Evolutionary conservation across 2,113 vertebrate species (phyloP).

Genomic region (Columba livia): DNA sequence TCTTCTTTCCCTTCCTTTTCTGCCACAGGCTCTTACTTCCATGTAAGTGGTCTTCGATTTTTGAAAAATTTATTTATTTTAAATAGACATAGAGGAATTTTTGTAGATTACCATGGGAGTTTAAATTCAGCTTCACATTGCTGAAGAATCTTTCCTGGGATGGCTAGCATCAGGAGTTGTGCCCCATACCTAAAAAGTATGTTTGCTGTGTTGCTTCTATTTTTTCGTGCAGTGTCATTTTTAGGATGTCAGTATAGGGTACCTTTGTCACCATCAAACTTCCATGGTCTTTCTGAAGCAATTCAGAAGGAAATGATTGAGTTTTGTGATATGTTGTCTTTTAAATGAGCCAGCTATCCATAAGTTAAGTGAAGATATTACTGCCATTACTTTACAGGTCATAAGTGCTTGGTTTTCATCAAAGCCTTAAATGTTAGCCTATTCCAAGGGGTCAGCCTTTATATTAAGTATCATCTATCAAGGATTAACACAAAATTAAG

Average conservation of each 20-base stretch:
- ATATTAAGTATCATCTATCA: constrained; percentile 41
- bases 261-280: not conserved
- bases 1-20: constrained; percentile 38
- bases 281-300: not conserved
- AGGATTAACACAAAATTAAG: constrained; percentile 53
- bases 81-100: not conserved
- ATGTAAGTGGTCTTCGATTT: not conserved
- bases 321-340: not conserved
- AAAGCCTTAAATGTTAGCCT: constrained; percentile 46
- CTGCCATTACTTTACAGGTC: not conserved
- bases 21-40: constrained; percentile 26
- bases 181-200: not conserved
- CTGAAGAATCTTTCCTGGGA: not conserved
- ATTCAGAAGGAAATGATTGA: not conserved
- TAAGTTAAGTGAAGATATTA: constrained; percentile 41
- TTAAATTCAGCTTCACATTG: not conserved
- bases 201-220: not conserved
- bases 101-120: not conserved
- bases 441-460: not conserved
- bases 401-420: constrained; percentile 34
- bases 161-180: not conserved
- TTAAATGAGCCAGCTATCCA: not conserved
- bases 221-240: not conserved
- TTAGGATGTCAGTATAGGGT: not conserved
- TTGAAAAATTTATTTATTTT: not conserved